Conservation (phyloP, 92 coral and sea anemone species). For the Epizoanthus scotinus region DNA sequence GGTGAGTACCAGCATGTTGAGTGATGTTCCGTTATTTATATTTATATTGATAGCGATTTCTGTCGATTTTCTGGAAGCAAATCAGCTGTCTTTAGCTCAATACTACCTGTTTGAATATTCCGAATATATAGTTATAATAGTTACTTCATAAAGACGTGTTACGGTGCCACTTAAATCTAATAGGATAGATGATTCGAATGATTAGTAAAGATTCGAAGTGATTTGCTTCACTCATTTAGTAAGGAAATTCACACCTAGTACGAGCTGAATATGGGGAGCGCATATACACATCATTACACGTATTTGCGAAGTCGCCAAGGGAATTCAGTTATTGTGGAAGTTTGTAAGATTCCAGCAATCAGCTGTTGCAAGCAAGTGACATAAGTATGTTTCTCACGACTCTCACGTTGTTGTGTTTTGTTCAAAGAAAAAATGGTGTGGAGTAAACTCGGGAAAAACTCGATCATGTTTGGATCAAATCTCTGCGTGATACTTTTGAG, state of each 20-base stretch:
- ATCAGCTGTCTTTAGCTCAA: constrained; percentile 27
- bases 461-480: not conserved
- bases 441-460: constrained; percentile 10
- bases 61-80: constrained; percentile 8
- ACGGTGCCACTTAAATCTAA: constrained; percentile 4
- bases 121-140: not conserved
- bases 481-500: constrained; percentile 24
- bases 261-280: not conserved
- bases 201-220: constrained; percentile 6
- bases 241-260: constrained; percentile 30
- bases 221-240: not conserved
- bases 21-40: constrained; percentile 23
- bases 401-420: not conserved
- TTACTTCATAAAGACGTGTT: not conserved
- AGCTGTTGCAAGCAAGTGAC: not conserved
- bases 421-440: not conserved
- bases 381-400: not conserved
- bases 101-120: constrained; percentile 1
- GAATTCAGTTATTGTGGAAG: constrained; percentile 23
- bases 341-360: not conserved
- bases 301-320: constrained; percentile 33
- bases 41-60: constrained; percentile 13
- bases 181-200: constrained; percentile 17
- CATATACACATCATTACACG: not conserved
- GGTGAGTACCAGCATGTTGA: constrained; percentile 71